Conservation (phyloP, 2,113 vertebrate species). For the Acanthochromis polyacanthus region DNA sequence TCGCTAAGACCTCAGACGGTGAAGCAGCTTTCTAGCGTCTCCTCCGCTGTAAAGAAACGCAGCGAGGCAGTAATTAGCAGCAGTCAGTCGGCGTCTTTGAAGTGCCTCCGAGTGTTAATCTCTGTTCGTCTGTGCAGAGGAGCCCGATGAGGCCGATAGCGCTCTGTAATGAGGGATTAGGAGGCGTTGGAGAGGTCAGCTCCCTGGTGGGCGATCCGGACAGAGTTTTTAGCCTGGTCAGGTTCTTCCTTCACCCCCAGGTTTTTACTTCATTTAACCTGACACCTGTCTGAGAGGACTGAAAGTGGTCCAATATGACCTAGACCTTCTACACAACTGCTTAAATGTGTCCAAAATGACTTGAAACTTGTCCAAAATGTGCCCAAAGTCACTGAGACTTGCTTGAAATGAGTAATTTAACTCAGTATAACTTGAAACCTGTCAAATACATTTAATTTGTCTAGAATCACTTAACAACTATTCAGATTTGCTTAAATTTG, state of each 20-base stretch:
- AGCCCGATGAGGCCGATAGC: conserved; percentile 71
- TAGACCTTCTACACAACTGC: too few relatives aligned
- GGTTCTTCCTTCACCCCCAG: background rate
- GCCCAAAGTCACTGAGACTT: too few relatives aligned
- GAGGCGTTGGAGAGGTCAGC: conserved; percentile 66
- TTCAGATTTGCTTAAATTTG: too few relatives aligned
- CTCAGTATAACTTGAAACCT: too few relatives aligned
- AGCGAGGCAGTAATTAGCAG: conserved; percentile 76
- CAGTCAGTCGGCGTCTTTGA: conserved; percentile 74
- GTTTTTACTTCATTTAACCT: too few relatives aligned
- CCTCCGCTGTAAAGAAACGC: conserved; percentile 63
- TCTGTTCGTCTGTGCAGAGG: conserved; percentile 72
- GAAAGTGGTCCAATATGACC: too few relatives aligned
- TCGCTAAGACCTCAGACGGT: conserved; percentile 12
- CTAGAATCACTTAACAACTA: too few relatives aligned
- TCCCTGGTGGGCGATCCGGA: conserved; percentile 66
- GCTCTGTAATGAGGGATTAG: conserved; percentile 79
- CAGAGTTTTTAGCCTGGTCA: conserved; percentile 20
- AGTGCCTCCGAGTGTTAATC: conserved; percentile 77
- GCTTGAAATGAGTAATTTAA: too few relatives aligned
- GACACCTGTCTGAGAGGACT: background rate
- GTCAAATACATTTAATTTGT: too few relatives aligned
- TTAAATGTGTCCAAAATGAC: too few relatives aligned
- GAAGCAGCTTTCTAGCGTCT: conserved; percentile 36
- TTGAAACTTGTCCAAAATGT: too few relatives aligned